Evolutionary conservation across 2,888 invertebrate genomes (phyloP).

Genomic region (Drosophila fulvimacula): DNA sequence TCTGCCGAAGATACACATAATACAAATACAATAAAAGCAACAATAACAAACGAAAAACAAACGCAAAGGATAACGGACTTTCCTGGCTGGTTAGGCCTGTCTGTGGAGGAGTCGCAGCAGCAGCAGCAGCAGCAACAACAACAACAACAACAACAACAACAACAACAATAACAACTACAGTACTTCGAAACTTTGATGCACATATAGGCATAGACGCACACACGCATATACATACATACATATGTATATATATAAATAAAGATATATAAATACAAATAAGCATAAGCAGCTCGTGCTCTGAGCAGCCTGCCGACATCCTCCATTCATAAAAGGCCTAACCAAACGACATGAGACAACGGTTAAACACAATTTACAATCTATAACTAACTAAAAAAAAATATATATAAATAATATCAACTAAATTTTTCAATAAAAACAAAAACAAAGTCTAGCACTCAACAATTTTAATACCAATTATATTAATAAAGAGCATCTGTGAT

Average conservation of each 20-base stretch:
- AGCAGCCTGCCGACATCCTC: constrained; percentile 85
- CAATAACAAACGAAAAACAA: constrained; percentile 5
- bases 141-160: constrained; percentile 33
- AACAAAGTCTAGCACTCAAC: constrained; percentile 32
- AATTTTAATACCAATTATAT: constrained; percentile 43
- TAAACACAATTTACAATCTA: constrained; percentile 30
- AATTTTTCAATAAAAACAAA: constrained; percentile 17
- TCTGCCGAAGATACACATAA: constrained; percentile 53
- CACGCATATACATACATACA: constrained; percentile 1
- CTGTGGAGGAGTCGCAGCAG: constrained; percentile 84
- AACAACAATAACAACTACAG: constrained; percentile 15
- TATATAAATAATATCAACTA: constrained; percentile 40
- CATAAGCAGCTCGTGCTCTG: constrained; percentile 21
- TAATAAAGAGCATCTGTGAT: constrained; percentile 79
- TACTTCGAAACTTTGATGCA: constrained; percentile 5
- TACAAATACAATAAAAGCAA: constrained; percentile 23
- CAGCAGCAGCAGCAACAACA: constrained; percentile 62
- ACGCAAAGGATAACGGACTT: constrained; percentile 35
- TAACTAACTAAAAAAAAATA: constrained; percentile 17
- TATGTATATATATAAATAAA: constrained; percentile 1
- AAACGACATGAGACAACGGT: constrained; percentile 41
- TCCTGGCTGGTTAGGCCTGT: constrained; percentile 83
- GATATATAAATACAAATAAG: constrained; percentile 5
- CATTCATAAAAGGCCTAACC: constrained; percentile 83
- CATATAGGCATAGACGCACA: not conserved